Conservation (phyloP, 2,113 vertebrate genomes). For the Monopterus albus region DNA sequence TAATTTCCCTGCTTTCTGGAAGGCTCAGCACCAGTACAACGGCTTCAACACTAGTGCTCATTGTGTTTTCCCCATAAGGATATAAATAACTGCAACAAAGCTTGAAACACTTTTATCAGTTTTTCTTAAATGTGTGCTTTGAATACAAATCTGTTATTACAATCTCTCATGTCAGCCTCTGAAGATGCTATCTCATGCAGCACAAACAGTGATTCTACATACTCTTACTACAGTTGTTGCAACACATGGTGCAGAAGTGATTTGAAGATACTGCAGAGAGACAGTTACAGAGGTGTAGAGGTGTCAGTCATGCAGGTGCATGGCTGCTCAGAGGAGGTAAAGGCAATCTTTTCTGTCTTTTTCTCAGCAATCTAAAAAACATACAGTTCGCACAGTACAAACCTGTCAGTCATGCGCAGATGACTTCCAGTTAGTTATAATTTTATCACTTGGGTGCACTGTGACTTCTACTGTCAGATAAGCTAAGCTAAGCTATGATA, state of each 20-base stretch:
- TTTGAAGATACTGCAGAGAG: neutral
- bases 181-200: neutral
- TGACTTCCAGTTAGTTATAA: too few relatives aligned
- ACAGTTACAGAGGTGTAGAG: neutral
- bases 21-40: too few relatives aligned
- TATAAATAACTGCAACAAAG: neutral
- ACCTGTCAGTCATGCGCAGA: neutral
- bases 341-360: conserved; percentile 4
- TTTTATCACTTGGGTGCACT: neutral
- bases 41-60: neutral
- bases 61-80: neutral
- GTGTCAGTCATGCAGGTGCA: neutral
- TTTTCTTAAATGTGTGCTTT: neutral
- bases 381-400: neutral
- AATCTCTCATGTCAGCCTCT: neutral
- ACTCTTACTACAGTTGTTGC: neutral
- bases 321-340: conserved; percentile 2
- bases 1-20: too few relatives aligned
- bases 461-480: neutral
- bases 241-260: conserved; percentile 1
- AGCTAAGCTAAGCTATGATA: too few relatives aligned
- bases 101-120: neutral
- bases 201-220: neutral
- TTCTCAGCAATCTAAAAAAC: neutral
- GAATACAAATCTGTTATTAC: neutral